These are phyloP conservation scores for Ennomos quercinarius DNA, from an alignment of 2,888 invertebrate genomes.

Conservation along the genomic window DNA sequence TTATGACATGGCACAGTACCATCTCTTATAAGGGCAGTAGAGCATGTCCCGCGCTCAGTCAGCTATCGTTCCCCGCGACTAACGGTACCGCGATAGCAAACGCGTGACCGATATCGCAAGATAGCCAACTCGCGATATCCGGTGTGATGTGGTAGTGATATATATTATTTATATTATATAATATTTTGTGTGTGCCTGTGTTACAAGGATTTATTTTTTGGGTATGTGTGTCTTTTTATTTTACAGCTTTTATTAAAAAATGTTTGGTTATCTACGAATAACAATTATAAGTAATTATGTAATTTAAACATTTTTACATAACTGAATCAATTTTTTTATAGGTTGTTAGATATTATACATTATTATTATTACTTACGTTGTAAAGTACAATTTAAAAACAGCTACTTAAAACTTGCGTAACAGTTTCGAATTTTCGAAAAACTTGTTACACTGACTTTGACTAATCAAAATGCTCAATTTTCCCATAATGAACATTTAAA, in stretches of 20 bases:
- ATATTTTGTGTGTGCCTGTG: neutral
- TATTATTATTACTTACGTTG: too few relatives aligned
- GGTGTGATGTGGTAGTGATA: neutral
- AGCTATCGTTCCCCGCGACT: neutral
- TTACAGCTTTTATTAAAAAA: neutral
- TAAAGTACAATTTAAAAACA: too few relatives aligned
- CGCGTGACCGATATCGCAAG: neutral
- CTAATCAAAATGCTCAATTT: too few relatives aligned
- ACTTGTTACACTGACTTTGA: too few relatives aligned
- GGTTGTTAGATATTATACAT: too few relatives aligned
- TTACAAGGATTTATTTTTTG: slow-evolving; percentile 2
- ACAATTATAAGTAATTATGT: too few relatives aligned
- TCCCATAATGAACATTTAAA: too few relatives aligned
- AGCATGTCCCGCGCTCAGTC: slow-evolving; percentile 6
- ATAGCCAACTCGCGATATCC: too few relatives aligned
- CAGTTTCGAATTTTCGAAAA: too few relatives aligned
- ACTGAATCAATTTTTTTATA: too few relatives aligned
- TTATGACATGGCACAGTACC: neutral
- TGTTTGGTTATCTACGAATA: neutral
- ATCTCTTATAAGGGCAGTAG: slow-evolving; percentile 8
- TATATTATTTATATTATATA: neutral
- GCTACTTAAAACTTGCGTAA: too few relatives aligned
- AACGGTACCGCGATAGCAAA: slow-evolving; percentile 2
- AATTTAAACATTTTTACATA: too few relatives aligned
- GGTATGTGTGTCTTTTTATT: slow-evolving; percentile 1